These are phyloP conservation scores for Pangasius sanitwongsei DNA, from an alignment of 2,797 vertebrate genomes.

Conservation along the genomic window DNA sequence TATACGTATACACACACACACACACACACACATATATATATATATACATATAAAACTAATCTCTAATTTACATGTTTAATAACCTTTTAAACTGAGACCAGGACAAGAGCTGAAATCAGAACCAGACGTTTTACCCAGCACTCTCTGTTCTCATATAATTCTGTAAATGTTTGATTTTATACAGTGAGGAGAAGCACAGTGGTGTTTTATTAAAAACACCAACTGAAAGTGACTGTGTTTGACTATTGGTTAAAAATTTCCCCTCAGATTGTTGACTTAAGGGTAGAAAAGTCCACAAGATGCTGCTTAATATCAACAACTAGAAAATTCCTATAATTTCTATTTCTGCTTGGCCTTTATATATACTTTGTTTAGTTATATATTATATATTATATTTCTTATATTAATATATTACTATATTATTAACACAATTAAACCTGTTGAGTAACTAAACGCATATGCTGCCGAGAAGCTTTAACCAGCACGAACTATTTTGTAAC, in stretches of 20 bases:
- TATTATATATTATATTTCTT: no score
- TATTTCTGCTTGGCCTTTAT: background rate
- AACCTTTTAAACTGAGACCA: no score
- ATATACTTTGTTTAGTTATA: no score
- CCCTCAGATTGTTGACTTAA: background rate
- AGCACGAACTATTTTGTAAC: constrained; percentile 1
- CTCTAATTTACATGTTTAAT: no score
- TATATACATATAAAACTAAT: no score
- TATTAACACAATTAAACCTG: background rate
- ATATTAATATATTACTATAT: background rate
- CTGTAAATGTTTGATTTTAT: background rate
- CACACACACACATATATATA: no score
- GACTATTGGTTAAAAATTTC: background rate
- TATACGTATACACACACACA: no score
- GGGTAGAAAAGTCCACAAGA: background rate
- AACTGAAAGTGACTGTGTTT: background rate
- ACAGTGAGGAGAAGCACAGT: background rate
- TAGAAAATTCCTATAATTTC: no score
- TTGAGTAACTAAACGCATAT: background rate
- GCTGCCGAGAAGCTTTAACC: background rate
- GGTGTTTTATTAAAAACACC: background rate
- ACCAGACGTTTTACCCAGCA: background rate
- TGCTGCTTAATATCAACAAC: background rate
- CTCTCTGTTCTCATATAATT: background rate
- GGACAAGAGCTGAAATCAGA: no score